Conservation (phyloP, 1,140 invertebrate genomes). For the Drosophila dunni region DNA sequence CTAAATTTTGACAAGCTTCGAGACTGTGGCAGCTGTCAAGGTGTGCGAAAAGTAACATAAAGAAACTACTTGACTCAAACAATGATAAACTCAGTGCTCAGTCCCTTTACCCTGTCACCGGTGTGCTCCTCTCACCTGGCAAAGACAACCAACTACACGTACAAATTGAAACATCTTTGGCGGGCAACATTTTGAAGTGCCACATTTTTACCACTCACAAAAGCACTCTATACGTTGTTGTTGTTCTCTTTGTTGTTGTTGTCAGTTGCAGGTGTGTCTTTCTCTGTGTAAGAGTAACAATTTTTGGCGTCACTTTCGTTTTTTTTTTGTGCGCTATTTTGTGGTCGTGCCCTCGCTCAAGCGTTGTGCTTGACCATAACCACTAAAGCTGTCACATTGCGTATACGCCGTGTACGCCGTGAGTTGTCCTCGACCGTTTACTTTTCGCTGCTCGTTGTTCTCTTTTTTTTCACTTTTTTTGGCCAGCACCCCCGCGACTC, state of each 20-base stretch:
- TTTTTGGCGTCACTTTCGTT: slow-evolving; percentile 72
- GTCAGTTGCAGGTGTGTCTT: slow-evolving; percentile 58
- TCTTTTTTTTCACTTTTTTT: slow-evolving; percentile 20
- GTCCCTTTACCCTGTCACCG: background rate
- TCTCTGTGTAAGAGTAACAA: slow-evolving; percentile 38
- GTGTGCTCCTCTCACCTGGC: no score
- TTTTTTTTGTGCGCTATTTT: slow-evolving; percentile 10
- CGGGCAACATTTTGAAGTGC: slow-evolving; percentile 53
- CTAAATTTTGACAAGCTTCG: slow-evolving; percentile 1
- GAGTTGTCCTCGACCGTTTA: slow-evolving; percentile 64
- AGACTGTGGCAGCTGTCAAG: background rate
- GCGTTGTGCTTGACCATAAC: slow-evolving; percentile 80
- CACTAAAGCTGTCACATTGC: slow-evolving; percentile 81
- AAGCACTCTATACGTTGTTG: background rate
- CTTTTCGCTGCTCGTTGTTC: slow-evolving; percentile 23
- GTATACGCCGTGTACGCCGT: slow-evolving; percentile 69
- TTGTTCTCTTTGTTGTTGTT: slow-evolving; percentile 20
- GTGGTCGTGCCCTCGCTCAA: slow-evolving; percentile 69
- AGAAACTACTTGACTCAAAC: background rate
- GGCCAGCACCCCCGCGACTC: slow-evolving; percentile 47
- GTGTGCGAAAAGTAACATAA: background rate
- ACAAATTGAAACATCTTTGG: slow-evolving; percentile 60
- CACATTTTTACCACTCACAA: slow-evolving; percentile 20
- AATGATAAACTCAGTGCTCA: background rate
- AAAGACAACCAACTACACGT: slow-evolving; percentile 31